Conservation (phyloP, 1,140 invertebrate genomes). For the Drosophila equinoxialis region DNA sequence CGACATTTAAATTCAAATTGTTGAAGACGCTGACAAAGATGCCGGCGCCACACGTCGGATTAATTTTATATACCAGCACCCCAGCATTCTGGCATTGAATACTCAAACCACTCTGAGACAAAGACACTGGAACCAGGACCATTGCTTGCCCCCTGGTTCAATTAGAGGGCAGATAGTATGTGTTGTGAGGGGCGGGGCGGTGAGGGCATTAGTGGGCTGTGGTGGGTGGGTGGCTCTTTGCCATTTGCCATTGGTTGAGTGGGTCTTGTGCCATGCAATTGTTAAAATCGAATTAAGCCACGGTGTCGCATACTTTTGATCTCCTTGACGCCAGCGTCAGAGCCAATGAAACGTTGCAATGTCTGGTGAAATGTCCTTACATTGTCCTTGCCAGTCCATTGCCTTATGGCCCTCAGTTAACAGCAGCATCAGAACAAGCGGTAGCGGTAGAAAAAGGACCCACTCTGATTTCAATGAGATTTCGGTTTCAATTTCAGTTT, state of each 20-base stretch:
- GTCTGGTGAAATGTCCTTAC: conserved; percentile 69
- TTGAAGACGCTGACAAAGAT: conserved; percentile 73
- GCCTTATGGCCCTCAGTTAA: conserved; percentile 31
- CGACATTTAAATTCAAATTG: conserved; percentile 80
- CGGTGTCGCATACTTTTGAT: conserved; percentile 81
- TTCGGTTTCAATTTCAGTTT: conserved; percentile 70
- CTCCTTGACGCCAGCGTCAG: conserved; percentile 58
- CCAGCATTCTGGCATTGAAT: background rate
- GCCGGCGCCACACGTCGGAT: conserved; percentile 78
- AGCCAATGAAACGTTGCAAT: conserved; percentile 79
- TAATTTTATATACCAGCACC: conserved; percentile 72
- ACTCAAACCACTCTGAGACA: background rate
- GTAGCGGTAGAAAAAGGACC: conserved; percentile 23
- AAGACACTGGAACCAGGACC: conserved; percentile 35
- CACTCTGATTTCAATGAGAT: conserved; percentile 29
- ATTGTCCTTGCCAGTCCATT: conserved; percentile 71
- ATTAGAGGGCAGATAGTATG: conserved; percentile 49
- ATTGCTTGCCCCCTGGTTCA: conserved; percentile 54
- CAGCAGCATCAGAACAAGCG: too few relatives aligned
- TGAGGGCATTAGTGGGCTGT: too few relatives aligned
- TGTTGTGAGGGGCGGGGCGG: background rate
- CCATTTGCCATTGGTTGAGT: conserved; percentile 70
- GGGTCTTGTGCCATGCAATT: conserved; percentile 60
- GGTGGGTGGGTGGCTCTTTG: conserved; percentile 22
- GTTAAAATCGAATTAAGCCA: conserved; percentile 82